Evolutionary conservation across 2,888 invertebrate species (phyloP), one percentile per base, ranked within the genome.

Genomic region (Caradrina clavipalpis): DNA sequence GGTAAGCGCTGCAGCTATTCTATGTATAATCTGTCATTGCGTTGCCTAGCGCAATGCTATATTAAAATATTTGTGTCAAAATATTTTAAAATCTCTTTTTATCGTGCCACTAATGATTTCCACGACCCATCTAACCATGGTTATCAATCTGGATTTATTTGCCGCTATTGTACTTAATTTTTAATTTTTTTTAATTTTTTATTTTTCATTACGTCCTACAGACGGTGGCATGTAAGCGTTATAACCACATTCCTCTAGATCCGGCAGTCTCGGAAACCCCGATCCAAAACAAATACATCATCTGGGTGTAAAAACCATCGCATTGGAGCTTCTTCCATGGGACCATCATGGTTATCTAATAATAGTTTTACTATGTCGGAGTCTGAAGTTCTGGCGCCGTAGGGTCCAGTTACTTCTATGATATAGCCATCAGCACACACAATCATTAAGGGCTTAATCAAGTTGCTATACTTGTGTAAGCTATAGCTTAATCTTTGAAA

Each of bases 241-340:
- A 21, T 58, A 65, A 19, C 65, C 65, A 49, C 69, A 80, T 65
- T 21, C 49, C 58, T 58, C 65, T 51, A 55, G 47, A 56, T 64
- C 63, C 47, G 55, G 45, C 31, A 64, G 63, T 64, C 63, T 47
- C 63, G 60, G 39, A 72, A 71, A 60, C 60, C 63, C 31, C 63
- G 45, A 50, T 50, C 50, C 61, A 61, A 61, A 61, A 61, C 61
- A 61, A 51, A 55, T 55, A 61, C 68, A 50, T 68, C 68, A 61
- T 68, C 55, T 54, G 61, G 54, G 54, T 65, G 57, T 61, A 61
- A 58, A 70, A 59, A 70, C 49, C 70, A 64, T 59, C 65, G 53
- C 59, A 64, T 65, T 58, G 64, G 70, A 65, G 64, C 58, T 59
- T 59, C 59, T 64, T 70, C 59, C 67, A 63, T 57, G 63, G 61